phyloP scores from a whole-genome alignment of 2,888 invertebrate species.

The Scaptomyza polygonia region DNA sequence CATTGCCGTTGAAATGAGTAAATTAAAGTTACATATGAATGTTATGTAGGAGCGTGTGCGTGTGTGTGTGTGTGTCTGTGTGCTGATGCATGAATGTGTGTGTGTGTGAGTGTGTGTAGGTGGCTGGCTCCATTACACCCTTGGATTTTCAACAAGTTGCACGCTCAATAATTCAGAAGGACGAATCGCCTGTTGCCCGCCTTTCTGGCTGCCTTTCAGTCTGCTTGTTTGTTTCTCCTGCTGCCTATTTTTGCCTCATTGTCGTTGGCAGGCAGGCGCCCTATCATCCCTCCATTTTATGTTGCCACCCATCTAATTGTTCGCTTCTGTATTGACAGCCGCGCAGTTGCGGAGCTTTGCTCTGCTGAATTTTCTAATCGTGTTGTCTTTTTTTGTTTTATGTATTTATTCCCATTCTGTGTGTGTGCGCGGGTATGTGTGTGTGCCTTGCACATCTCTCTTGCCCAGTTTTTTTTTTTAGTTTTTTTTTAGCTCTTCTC shows the following conservation, averaged over 20 bases:
- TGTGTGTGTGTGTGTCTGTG: conserved; percentile 1
- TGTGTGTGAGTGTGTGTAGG: conserved; percentile 3
- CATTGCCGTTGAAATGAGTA: conserved; percentile 62
- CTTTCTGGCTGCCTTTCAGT: conserved; percentile 5
- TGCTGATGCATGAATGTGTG: too few species aligned
- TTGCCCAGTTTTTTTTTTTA: conserved; percentile 6
- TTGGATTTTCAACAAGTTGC: conserved; percentile 75
- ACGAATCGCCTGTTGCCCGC: conserved; percentile 66
- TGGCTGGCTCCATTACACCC: conserved; percentile 47
- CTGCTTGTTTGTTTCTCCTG: conserved; percentile 13
- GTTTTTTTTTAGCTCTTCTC: conserved; percentile 32
- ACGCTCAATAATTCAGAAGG: conserved; percentile 75
- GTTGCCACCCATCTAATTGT: conserved; percentile 57
- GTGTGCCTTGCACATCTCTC: conserved; percentile 26
- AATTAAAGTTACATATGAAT: conserved; percentile 58
- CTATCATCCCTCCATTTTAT: neutral
- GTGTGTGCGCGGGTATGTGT: conserved; percentile 24
- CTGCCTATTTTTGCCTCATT: conserved; percentile 35
- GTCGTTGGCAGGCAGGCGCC: conserved; percentile 47
- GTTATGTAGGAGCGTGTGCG: neutral
- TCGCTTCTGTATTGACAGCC: conserved; percentile 73
- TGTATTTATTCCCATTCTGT: conserved; percentile 35
- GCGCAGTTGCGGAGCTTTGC: conserved; percentile 70
- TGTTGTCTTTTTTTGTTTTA: conserved; percentile 47
- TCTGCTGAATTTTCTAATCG: conserved; percentile 65